A percentile compares a stretch with the other conserved stretches of the same genome.
Conservation (phyloP, 2,797 vertebrate genomes). For the Arrhamphus sclerolepis region DNA sequence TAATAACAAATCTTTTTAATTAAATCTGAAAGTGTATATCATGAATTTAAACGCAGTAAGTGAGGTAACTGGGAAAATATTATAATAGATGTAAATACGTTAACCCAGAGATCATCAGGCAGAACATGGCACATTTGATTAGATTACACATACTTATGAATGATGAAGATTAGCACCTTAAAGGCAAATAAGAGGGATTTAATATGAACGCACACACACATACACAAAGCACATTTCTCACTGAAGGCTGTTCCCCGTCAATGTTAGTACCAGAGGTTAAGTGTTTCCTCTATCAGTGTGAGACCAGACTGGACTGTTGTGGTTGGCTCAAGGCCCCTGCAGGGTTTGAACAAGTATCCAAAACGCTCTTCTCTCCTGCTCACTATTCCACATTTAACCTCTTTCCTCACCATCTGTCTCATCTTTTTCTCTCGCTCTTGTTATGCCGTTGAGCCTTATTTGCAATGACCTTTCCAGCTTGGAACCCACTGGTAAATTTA, state of each 20-base stretch:
- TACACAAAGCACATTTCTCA: slow-evolving; percentile 19
- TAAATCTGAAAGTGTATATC: slow-evolving; percentile 22
- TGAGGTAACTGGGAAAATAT: slow-evolving; percentile 30
- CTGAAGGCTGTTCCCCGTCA: slow-evolving; percentile 38
- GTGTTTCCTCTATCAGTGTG: slow-evolving; percentile 53
- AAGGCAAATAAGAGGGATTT: slow-evolving; percentile 31
- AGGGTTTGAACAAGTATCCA: slow-evolving; percentile 26
- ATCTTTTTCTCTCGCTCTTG: slow-evolving; percentile 1
- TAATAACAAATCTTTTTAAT: slow-evolving; percentile 37
- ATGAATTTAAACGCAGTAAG: slow-evolving; percentile 21
- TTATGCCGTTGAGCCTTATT: slow-evolving; percentile 29
- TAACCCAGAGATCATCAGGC: slow-evolving; percentile 33
- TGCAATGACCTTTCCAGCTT: slow-evolving; percentile 39
- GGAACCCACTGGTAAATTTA: slow-evolving; percentile 36
- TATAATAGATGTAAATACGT: slow-evolving; percentile 43
- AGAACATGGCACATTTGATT: slow-evolving; percentile 37
- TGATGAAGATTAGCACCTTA: slow-evolving; percentile 22
- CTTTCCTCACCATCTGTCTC: slow-evolving; percentile 21
- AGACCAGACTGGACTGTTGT: slow-evolving; percentile 48
- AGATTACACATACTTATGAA: slow-evolving; percentile 41
- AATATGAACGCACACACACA: slow-evolving; percentile 26
- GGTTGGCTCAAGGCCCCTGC: slow-evolving; percentile 31
- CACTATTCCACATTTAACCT: slow-evolving; percentile 28
- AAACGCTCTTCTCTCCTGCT: slow-evolving; percentile 39
- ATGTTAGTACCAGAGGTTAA: slow-evolving; percentile 39